A percentile compares a stretch with the other conserved stretches of the same genome.
These are phyloP conservation scores for Pteronotus mesoamericanus DNA, from an alignment of 2,797 vertebrate species.

Conservation along the genomic window DNA sequence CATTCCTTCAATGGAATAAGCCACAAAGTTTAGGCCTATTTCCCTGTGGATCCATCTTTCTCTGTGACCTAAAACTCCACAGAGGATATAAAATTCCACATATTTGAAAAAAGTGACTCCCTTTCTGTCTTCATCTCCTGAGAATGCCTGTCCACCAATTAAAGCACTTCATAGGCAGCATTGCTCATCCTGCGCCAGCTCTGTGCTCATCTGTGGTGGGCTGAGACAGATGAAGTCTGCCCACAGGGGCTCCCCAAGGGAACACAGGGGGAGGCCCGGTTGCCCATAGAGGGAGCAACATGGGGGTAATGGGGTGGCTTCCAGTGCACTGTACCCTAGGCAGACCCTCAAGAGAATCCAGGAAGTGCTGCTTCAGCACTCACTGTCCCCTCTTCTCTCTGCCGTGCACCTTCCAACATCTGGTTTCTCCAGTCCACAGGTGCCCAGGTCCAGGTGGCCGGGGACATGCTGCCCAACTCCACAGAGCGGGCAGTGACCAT, in stretches of 20 bases:
- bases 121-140: not conserved
- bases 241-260: not conserved
- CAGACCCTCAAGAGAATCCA: not conserved
- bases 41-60: not conserved
- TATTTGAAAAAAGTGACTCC: not conserved
- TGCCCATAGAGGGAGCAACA: not conserved
- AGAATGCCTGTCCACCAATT: not conserved
- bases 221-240: not conserved
- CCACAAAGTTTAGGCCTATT: not conserved
- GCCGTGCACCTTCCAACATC: not conserved
- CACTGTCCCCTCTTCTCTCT: rapidly evolving
- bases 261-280: not conserved
- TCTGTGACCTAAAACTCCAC: not conserved
- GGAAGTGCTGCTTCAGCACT: not conserved
- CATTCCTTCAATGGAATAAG: not conserved
- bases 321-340: not conserved
- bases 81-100: not conserved
- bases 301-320: not conserved
- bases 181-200: not conserved
- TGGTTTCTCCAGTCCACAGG: conserved; percentile 91
- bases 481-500: conserved; percentile 98
- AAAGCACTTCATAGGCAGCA: not conserved
- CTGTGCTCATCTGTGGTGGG: not conserved
- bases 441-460: conserved; percentile 97
- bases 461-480: conserved; percentile 98